Conservation (phyloP, 2,888 invertebrate species). For the Chaetoderma sp. region DNA sequence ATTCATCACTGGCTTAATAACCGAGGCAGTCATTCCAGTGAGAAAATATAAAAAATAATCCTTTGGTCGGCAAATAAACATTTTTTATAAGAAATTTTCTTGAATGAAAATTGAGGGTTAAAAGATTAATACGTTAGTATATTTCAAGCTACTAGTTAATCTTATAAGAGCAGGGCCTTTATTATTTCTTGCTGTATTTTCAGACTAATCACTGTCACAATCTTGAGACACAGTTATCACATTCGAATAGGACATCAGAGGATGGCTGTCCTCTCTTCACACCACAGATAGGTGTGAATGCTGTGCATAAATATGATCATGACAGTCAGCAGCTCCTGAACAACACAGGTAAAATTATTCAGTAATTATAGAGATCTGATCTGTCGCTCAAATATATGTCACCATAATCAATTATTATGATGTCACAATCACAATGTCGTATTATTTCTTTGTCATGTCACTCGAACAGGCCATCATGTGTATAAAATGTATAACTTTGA, state of each 20-base stretch:
- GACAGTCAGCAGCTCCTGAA: constrained; percentile 53
- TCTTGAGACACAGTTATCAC: constrained; percentile 76
- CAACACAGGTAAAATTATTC: constrained; percentile 36
- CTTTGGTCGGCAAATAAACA: too few species aligned
- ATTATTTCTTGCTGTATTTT: not conserved
- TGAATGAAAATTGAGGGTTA: not conserved
- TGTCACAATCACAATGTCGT: too few species aligned
- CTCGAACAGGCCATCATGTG: too few species aligned
- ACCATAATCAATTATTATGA: too few species aligned
- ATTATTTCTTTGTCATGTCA: too few species aligned
- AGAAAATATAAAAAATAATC: too few species aligned
- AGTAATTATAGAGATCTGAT: too few species aligned
- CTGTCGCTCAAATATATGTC: too few species aligned
- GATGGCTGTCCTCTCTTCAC: constrained; percentile 72
- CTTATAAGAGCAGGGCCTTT: too few species aligned
- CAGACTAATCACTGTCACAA: constrained; percentile 75
- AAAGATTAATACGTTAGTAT: not conserved
- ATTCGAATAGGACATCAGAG: constrained; percentile 72
- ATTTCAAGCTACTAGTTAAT: not conserved
- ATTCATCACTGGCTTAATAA: too few species aligned
- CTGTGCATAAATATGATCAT: constrained; percentile 75
- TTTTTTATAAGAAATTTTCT: not conserved
- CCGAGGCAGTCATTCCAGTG: too few species aligned
- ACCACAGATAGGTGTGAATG: constrained; percentile 68
- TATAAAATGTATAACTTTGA: too few species aligned